Base-by-base conservation (phyloP, 2,797 vertebrate species). In the Neosalanx taihuensis region DNA sequence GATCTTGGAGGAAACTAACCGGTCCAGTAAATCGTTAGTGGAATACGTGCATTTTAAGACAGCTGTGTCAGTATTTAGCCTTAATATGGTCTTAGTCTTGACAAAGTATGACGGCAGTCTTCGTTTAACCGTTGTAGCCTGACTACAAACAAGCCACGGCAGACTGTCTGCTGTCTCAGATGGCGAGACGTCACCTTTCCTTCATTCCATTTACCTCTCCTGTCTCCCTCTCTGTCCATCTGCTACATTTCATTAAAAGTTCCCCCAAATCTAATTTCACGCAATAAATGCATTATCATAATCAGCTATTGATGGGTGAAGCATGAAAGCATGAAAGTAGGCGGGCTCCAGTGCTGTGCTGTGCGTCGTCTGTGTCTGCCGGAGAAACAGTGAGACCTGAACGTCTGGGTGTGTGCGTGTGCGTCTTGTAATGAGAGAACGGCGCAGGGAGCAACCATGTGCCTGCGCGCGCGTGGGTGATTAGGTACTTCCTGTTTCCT, bases 271-370 rank as follows among this genome's bases (percentile, higher is more conserved):
- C 79, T 85, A 82, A 90, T 89, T 89, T 87, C 81, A 88, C 56
- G 64, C 84, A 83, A 79, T 86, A 89, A 90, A 84, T 83, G 77
- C 80, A 87, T 87, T 88, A 87, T 84, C 85, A 77, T 83, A 89
- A 87, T 89, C 80, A 87, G 82, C 67, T 26, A 66, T 0, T 81
- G 86, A 89, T 83, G 75, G 86, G 79, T 13, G 13, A 57, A 76
- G 75, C 68, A 72, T 41, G 75, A 70, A 72, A 26, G 23, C 23
- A 26, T 26, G 23, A 26, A 26, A 26, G 23, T 71, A 68, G 33
- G 26, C 20, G 3, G 18, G 30, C 3, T 69, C 69, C 26, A 59
- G 56, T 65, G 41, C 13, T 10, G 9, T 10, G 9, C 41, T 75
- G 59, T 56, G 29, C 72, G 67, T 2, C 41, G 57, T 41, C 63